A percentile compares a stretch with the other conserved stretches of the same genome.
phyloP scores from a whole-genome alignment of 2,797 vertebrate species.

The Ctenosaura bakeri region DNA sequence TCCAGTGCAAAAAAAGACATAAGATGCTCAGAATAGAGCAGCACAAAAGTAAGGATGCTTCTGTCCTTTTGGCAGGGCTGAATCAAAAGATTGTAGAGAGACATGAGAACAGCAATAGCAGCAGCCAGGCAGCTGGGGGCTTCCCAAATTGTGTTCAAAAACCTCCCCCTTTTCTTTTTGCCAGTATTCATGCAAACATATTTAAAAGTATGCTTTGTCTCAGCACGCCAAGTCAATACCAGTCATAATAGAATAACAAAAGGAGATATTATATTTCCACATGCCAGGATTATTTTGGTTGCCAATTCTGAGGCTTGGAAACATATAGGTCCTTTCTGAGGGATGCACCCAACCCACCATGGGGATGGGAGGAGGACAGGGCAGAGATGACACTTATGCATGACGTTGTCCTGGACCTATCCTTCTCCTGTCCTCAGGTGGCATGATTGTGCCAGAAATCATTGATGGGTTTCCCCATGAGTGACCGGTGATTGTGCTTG shows the following conservation, averaged over 20 bases:
- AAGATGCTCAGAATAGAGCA: background rate
- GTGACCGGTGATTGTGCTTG: too few relatives aligned
- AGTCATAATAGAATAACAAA: background rate
- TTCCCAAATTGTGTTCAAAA: background rate
- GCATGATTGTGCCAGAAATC: too few relatives aligned
- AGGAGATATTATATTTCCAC: too few relatives aligned
- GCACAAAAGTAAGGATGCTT: background rate
- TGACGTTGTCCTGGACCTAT: too few relatives aligned
- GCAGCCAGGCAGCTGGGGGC: too few relatives aligned
- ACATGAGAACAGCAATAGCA: background rate
- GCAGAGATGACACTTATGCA: too few relatives aligned
- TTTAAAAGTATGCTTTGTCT: background rate
- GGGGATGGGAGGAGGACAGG: too few relatives aligned
- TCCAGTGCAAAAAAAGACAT: background rate
- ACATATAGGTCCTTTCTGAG: too few relatives aligned
- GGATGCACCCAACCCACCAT: too few relatives aligned
- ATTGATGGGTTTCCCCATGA: too few relatives aligned
- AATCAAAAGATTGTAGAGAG: background rate
- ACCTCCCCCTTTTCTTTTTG: background rate
- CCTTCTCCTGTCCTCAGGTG: too few relatives aligned
- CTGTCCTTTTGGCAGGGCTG: background rate
- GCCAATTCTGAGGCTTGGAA: too few relatives aligned
- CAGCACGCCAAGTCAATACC: background rate
- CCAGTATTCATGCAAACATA: background rate
- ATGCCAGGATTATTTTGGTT: background rate